Base-by-base conservation (phyloP, 2,888 invertebrate genomes). In the Pantelozetes paolii region DNA sequence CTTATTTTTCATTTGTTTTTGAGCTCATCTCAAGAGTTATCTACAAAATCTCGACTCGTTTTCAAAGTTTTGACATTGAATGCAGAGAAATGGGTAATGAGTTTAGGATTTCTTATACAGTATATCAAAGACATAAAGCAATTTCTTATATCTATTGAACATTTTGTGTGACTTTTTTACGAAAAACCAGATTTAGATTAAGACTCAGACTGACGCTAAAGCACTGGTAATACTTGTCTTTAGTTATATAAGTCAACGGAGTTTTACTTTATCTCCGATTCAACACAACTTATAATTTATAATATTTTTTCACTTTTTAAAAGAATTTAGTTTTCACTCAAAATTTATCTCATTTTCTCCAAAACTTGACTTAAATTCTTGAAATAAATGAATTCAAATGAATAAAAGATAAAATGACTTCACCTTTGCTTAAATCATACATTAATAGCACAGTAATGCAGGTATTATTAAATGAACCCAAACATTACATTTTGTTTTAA, bases 171-270 rank as follows among this genome's bases (percentile, higher is more conserved):
- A 23, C 9, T 54, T 50, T 54, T 45, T 45, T 2, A 15, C 15
- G 23, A 54, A 54, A 54, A 54, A 54, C 54, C 54, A 54, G 54
- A 54, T 54, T 28, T 28, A 20, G 54, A 20, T 54, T 54, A 54
- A 23, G 54, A 23, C 54, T 54, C 54, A 54, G 54, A 54, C 54
- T 54, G 54, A 54, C 54, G 54, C 54, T 54, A 23, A n/a, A 54
- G 54, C 54, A 54, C 54, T 3, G 18, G 54, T 20, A 50, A 8
- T 6, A 54, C 23, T 54, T 54, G 54, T 9, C 54, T 54, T 15
- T 15, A 18, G 50, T 50, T 36, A 36, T 36, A 36, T 36, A 36
- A 36, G 45, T 45, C 15, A 45, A 45, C 45, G 15, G 45, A 18
- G 45, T 2, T 45, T 45, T 15, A 6, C 15, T 45, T 45, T 45